Percentiles rank a stretch among this genome's conserved stretches.
Conservation (phyloP, 2,888 invertebrate genomes). For the Ectemnius continuus region DNA sequence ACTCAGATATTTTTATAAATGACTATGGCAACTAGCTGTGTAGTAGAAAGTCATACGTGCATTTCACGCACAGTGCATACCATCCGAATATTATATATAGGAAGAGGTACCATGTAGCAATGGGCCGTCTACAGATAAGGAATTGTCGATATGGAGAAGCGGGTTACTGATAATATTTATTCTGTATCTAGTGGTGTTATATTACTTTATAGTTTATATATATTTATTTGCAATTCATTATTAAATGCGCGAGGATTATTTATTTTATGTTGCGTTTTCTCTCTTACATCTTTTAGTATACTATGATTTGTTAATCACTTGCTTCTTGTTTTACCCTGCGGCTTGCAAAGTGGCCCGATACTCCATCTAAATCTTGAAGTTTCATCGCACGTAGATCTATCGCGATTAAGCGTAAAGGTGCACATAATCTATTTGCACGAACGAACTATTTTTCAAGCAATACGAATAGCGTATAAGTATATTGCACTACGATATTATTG, state of each 20-base stretch:
- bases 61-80: constrained; percentile 18
- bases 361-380: constrained; percentile 10
- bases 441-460: not conserved
- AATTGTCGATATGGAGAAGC: not conserved
- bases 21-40: constrained; percentile 35
- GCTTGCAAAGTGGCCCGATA: constrained; percentile 20
- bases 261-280: constrained; percentile 51
- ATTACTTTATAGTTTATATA: constrained; percentile 56
- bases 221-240: constrained; percentile 52
- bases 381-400: not conserved
- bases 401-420: not conserved
- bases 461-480: not conserved
- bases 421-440: not conserved
- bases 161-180: constrained; percentile 26
- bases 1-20: constrained; percentile 61
- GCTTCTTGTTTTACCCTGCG: constrained; percentile 30
- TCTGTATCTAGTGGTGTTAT: constrained; percentile 42
- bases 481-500: not conserved
- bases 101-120: not conserved
- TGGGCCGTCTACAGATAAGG: not conserved
- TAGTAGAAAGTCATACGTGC: constrained; percentile 25
- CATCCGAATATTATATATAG: not conserved
- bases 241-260: constrained; percentile 41
- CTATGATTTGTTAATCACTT: constrained; percentile 36
- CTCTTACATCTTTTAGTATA: constrained; percentile 34